A percentile compares a stretch with the other conserved stretches of the same genome.
Evolutionary conservation across 2,113 vertebrate species (phyloP).

Genomic region (Herpetotheres cachinnans): DNA sequence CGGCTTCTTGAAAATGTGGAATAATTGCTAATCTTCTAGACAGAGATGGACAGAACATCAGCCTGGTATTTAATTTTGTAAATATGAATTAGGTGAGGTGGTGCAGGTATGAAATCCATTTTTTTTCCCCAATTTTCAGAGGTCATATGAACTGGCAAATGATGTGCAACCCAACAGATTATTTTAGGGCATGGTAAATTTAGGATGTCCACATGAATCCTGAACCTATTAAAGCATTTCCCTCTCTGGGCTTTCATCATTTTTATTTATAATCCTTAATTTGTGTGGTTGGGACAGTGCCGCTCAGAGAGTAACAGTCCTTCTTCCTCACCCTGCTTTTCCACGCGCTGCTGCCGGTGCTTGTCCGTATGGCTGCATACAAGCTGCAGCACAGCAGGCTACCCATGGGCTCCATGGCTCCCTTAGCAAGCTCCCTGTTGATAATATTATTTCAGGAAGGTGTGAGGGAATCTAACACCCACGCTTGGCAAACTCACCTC

Average conservation of each 20-base stretch:
- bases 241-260: background rate
- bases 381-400: background rate
- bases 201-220: background rate
- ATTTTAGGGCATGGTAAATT: background rate
- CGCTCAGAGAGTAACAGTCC: background rate
- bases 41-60: constrained; percentile 45
- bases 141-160: background rate
- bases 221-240: background rate
- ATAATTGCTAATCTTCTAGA: constrained; percentile 53
- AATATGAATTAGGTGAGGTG: constrained; percentile 37
- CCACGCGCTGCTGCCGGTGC: accelerated
- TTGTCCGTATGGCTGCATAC: background rate
- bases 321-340: background rate
- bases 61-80: constrained; percentile 46
- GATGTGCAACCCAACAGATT: accelerated
- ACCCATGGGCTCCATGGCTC: background rate
- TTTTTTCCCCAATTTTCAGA: background rate
- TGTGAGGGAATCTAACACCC: background rate
- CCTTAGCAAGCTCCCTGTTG: background rate
- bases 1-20: constrained; percentile 58
- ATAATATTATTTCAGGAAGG: constrained; percentile 22
- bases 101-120: background rate
- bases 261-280: constrained; percentile 41
- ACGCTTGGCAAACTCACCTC: background rate
- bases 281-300: background rate